Evolutionary conservation across 1,140 invertebrate genomes (phyloP).

Genomic region (Drosophila orena): DNA sequence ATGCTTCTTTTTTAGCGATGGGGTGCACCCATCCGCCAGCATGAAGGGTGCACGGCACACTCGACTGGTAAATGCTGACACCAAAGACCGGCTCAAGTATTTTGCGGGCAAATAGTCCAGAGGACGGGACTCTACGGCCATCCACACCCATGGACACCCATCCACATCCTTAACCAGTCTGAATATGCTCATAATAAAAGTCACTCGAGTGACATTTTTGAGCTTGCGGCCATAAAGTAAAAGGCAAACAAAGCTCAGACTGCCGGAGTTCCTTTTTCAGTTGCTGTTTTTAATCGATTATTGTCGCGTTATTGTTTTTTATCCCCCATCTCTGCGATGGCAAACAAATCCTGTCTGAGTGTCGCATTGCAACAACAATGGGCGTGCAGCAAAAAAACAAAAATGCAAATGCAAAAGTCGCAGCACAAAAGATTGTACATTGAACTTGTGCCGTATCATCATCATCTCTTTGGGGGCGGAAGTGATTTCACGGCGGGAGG

Average conservation of each 20-base stretch:
- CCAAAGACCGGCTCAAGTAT: slow-evolving; percentile 75
- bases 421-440: slow-evolving; percentile 63
- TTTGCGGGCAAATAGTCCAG: slow-evolving; percentile 78
- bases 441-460: slow-evolving; percentile 73
- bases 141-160: not conserved
- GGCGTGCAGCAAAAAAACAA: slow-evolving; percentile 13
- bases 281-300: slow-evolving; percentile 79
- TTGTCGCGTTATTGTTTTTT: slow-evolving; percentile 61
- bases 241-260: slow-evolving; percentile 71
- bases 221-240: slow-evolving; percentile 75
- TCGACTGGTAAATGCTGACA: slow-evolving; percentile 79
- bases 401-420: slow-evolving; percentile 53
- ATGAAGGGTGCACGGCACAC: slow-evolving; percentile 43
- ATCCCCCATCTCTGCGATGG: slow-evolving; percentile 2
- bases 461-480: slow-evolving; percentile 21
- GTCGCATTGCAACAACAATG: slow-evolving; percentile 67
- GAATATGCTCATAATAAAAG: slow-evolving; percentile 68
- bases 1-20: slow-evolving; percentile 35
- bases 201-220: slow-evolving; percentile 80
- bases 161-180: slow-evolving; percentile 14
- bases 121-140: slow-evolving; percentile 1
- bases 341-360: slow-evolving; percentile 78
- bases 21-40: slow-evolving; percentile 4
- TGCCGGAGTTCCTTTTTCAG: slow-evolving; percentile 57
- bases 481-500: not conserved